Evolutionary conservation across 2,797 vertebrate genomes (phyloP).

Genomic region (Rhinoraja longicauda): DNA sequence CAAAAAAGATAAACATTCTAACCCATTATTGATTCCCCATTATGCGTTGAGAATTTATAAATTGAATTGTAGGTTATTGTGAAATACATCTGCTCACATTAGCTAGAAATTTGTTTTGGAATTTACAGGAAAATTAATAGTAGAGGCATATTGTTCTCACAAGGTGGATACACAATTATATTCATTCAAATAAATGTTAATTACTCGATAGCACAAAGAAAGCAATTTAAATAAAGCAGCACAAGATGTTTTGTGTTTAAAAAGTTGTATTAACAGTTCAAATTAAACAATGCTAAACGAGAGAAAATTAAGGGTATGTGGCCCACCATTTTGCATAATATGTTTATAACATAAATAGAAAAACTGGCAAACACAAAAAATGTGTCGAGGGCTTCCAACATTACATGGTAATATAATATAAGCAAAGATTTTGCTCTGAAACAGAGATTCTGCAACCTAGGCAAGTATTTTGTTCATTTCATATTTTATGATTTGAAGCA

Average conservation of each 20-base stretch:
- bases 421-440: constrained; percentile 48
- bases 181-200: background rate
- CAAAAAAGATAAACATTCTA: background rate
- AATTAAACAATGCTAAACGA: background rate
- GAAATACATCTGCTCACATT: background rate
- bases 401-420: constrained; percentile 52
- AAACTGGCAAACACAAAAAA: constrained; percentile 40
- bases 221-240: constrained; percentile 6
- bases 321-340: background rate
- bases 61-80: background rate
- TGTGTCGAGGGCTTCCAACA: constrained; percentile 39
- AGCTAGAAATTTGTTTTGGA: background rate
- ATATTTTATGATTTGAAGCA: background rate
- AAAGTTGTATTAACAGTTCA: background rate
- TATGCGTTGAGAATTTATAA: background rate
- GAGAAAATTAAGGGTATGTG: background rate
- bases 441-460: constrained; percentile 40
- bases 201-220: background rate
- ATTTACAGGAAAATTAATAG: background rate
- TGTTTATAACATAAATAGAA: background rate
- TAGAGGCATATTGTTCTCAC: background rate
- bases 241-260: background rate
- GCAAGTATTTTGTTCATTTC: constrained; percentile 39
- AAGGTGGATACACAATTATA: background rate
- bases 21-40: background rate